Base-by-base conservation (phyloP, 2,113 vertebrate species). In the Catagonus wagneri region DNA sequence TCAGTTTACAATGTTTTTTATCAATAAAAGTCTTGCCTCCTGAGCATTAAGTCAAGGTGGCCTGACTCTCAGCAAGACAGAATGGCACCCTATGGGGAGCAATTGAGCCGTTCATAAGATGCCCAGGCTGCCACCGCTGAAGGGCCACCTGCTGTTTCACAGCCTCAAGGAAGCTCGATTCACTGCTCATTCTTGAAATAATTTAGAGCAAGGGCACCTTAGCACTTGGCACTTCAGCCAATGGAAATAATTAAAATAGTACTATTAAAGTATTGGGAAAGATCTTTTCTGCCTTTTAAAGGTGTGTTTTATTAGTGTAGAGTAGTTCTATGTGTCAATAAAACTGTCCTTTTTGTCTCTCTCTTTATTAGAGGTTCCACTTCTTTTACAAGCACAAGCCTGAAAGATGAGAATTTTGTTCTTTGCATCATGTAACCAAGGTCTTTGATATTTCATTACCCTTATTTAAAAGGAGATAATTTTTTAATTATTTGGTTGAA, bases 81-180 rank as follows among this genome's bases (percentile, higher is more conserved):
- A 98, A 93, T 74, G 58, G 95, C 95, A 98, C 79, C 96, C 97
- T 97, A 95, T 90, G 91, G 97, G 97, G 96, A 98, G 96, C 97
- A 97, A 97, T 61, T 94, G 97, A 98, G 92, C 97, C 96, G 94
- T 98, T 98, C 97, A 94, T 88, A 96, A 98, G 94, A 94, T 90
- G 94, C 89, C 88, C 95, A 90, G 89, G 65, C 90, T 94, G 76
- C 56, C 92, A 97, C 92, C 92, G 97, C 92, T 96, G 90, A 98
- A 96, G 96, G 96, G 72, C 97, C 95, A 96, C 98, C 98, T 98
- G 97, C 97, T 96, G 63, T 95, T 97, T 95, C 79, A 66, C 74
- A 96, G 96, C 94, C 92, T 98, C 96, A 15, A 91, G 97, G 95
- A 98, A 54, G 32, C 93, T 96, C 89, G 58, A 81, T 92, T n/a